These are phyloP conservation scores for Strix aluco DNA, from an alignment of 2,113 vertebrate genomes.

Conservation along the genomic window DNA sequence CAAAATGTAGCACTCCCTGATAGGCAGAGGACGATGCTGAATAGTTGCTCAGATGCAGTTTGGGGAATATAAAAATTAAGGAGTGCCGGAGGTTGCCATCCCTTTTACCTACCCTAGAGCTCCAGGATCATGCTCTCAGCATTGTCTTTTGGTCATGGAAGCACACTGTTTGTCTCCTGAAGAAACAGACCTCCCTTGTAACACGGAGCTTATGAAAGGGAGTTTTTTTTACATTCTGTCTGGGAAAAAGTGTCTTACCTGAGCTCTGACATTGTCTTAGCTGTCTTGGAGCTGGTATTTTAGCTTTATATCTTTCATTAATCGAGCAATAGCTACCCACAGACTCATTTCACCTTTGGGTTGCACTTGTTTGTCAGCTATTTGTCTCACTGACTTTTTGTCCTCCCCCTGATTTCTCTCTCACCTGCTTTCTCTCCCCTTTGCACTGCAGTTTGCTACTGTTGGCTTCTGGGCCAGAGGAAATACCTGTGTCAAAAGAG, in stretches of 20 bases:
- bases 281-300: background rate
- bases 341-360: slow-evolving; percentile 34
- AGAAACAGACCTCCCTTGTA: background rate
- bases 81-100: background rate
- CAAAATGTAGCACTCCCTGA: background rate
- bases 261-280: background rate
- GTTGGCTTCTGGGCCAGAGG: background rate
- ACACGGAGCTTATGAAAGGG: background rate
- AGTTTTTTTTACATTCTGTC: slow-evolving; percentile 8
- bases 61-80: background rate
- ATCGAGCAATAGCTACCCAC: background rate
- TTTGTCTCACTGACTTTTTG: slow-evolving; percentile 37
- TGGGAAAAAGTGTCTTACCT: background rate
- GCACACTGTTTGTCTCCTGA: background rate
- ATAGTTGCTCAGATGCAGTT: background rate
- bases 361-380: slow-evolving; percentile 27
- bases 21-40: background rate
- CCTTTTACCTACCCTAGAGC: background rate
- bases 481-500: background rate
- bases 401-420: background rate
- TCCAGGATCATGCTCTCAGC: background rate
- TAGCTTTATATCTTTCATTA: slow-evolving; percentile 43
- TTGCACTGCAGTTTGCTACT: background rate
- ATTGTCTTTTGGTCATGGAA: background rate
- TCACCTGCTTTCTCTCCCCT: background rate